Evolutionary conservation across 2,113 vertebrate species (phyloP).

Genomic region (Raphicerus campestris): DNA sequence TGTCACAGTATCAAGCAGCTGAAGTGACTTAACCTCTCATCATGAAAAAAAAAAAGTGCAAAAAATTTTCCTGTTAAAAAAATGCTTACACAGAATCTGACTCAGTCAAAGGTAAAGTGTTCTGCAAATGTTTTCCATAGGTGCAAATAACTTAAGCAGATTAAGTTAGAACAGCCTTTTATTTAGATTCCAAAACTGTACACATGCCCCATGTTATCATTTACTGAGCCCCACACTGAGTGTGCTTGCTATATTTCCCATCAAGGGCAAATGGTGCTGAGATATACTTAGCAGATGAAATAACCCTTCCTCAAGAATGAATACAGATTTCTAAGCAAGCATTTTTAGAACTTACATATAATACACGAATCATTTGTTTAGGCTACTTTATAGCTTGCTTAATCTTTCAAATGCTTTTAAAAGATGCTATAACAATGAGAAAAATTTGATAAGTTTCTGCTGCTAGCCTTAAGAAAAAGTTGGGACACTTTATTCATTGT

Average conservation of each 20-base stretch:
- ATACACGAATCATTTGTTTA: not conserved
- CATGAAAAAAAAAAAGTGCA: not conserved
- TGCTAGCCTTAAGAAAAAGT: not conserved
- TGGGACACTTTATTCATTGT: not conserved
- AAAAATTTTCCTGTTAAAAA: not conserved
- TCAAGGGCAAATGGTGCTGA: not conserved
- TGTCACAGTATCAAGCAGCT: not conserved
- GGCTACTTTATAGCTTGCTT: not conserved
- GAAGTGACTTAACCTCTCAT: not conserved
- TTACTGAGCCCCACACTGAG: not conserved
- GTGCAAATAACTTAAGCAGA: conserved; percentile 11
- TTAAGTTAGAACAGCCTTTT: not conserved
- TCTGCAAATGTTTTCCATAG: conserved; percentile 19
- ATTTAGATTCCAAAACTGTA: not conserved
- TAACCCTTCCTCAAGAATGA: conserved; percentile 1
- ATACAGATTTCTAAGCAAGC: not conserved
- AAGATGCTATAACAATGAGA: not conserved
- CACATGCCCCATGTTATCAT: not conserved
- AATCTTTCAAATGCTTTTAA: not conserved
- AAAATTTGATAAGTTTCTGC: conserved; percentile 5
- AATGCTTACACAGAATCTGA: not conserved
- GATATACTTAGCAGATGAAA: not conserved
- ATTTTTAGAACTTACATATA: not conserved
- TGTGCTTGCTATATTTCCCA: not conserved
- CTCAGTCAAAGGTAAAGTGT: not conserved